phyloP scores from a whole-genome alignment of 2,113 vertebrate species.

The Cettia cetti region DNA sequence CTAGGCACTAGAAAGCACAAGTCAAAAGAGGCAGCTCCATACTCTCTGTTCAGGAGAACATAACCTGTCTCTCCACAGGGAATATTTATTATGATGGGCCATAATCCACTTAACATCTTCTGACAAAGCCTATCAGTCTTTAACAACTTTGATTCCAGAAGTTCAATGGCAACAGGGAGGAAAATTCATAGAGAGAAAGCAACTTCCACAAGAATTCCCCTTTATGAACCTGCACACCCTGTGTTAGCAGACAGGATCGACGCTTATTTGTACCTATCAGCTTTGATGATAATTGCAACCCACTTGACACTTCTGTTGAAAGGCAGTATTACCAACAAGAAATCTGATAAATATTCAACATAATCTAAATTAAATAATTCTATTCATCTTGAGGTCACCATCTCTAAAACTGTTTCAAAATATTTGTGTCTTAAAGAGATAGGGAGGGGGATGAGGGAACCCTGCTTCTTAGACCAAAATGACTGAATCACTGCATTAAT shows the following conservation, averaged over 20 bases:
- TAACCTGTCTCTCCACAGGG: background rate
- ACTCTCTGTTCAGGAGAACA: background rate
- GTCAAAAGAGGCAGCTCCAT: background rate
- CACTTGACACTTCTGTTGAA: constrained; percentile 45
- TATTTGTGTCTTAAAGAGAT: background rate
- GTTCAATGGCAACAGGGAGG: background rate
- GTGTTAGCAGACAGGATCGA: constrained; percentile 5
- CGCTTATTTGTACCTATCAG: constrained; percentile 34
- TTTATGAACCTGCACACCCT: background rate
- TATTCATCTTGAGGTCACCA: constrained; percentile 20
- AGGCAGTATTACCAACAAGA: constrained; percentile 49
- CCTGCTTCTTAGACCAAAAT: background rate
- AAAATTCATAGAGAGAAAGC: background rate
- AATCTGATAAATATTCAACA: constrained; percentile 44
- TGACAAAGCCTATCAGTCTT: constrained; percentile 15
- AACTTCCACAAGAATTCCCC: background rate
- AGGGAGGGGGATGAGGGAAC: background rate
- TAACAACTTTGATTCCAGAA: background rate
- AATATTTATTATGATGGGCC: background rate
- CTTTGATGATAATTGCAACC: constrained; percentile 63
- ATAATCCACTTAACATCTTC: constrained; percentile 4
- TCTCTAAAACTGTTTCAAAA: constrained; percentile 45
- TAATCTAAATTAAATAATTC: constrained; percentile 31
- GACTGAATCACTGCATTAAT: constrained; percentile 4
- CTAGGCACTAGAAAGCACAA: background rate